Base-by-base conservation (phyloP, 2,888 invertebrate species). In the Steinernema scapterisci region DNA sequence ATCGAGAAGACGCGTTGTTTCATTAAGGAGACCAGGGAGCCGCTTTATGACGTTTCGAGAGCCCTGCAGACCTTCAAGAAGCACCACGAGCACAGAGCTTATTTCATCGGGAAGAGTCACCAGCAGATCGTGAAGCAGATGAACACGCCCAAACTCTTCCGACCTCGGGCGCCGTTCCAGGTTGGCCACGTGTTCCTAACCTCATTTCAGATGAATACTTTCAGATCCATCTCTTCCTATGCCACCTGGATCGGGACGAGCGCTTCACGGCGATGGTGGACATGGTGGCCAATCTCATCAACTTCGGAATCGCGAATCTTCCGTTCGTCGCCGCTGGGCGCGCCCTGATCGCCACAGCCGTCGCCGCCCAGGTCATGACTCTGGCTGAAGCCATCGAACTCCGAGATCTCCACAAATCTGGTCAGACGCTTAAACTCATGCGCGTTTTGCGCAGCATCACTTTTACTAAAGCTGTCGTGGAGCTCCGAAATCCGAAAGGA, bases 191-290 rank as follows among this genome's bases (percentile, higher is more conserved):
- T 6, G 3, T 38, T 38, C 9, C 9, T 3, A 38, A 9, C 5
- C 3, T 9, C 38, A 9, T 38, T 38, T 38, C 3, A 38, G 38
- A 38, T 6, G 9, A 38, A 38, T 38, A 5, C 2, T 13, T 54
- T 25, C 21, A 54, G 54, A 21, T 54, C 23, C 54, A 54, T 13
- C 54, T 63, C 31, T 63, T 31, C 63, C 63, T 63, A 6, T 25
- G 63, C 13, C 63, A 63, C 38, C 63, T 63, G 11, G 63, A 63
- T 16, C 63, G 63, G 5, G 63, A 63, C 27, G 63, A 63, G 19
- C 63, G 63, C 27, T 63, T 63, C 31, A 63, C 63, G 1, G 63
- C 63, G 31, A 63, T 63, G 63, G 27, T 63, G 27, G 63, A 63
- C 63, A 63, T 63, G 63, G 31, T 63, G 31, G 3, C 63, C 27